phyloP scores from a whole-genome alignment of 2,113 vertebrate genomes.

The Cricetomys ansorgei region DNA sequence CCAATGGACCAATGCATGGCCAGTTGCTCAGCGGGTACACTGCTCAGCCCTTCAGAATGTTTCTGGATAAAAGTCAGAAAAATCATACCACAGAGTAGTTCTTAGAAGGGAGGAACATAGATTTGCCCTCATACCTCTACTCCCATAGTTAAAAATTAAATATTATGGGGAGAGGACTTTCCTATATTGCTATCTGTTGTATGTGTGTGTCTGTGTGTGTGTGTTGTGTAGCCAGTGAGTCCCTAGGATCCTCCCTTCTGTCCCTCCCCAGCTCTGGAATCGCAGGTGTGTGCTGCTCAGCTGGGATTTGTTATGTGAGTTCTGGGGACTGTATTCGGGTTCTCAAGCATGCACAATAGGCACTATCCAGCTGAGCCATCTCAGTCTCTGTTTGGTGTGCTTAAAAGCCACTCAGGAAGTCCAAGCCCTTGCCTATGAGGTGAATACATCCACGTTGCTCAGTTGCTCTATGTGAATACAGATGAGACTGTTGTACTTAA shows the following conservation, averaged over 20 bases:
- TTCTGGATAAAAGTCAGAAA: constrained; percentile 1
- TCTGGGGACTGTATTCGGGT: neutral
- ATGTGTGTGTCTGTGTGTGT: neutral
- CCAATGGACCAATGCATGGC: neutral
- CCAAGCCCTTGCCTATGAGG: neutral
- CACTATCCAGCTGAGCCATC: neutral
- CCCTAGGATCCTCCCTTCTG: too few species aligned
- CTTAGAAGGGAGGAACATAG: neutral
- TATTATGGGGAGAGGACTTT: neutral
- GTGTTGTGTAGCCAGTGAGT: neutral
- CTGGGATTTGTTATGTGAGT: too few species aligned
- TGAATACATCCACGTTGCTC: neutral
- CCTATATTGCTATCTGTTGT: neutral
- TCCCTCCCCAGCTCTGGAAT: too few species aligned
- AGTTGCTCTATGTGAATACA: neutral
- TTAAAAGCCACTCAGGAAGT: neutral
- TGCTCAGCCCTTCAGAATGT: neutral
- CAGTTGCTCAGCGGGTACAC: neutral
- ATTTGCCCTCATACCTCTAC: neutral
- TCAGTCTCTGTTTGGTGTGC: neutral
- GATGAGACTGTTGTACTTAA: neutral
- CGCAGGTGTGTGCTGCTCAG: too few species aligned
- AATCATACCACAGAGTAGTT: neutral
- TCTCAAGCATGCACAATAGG: neutral
- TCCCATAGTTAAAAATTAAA: neutral